These are phyloP conservation scores for Hypomecis punctinalis DNA, from an alignment of 2,888 invertebrate genomes.

Conservation along the genomic window DNA sequence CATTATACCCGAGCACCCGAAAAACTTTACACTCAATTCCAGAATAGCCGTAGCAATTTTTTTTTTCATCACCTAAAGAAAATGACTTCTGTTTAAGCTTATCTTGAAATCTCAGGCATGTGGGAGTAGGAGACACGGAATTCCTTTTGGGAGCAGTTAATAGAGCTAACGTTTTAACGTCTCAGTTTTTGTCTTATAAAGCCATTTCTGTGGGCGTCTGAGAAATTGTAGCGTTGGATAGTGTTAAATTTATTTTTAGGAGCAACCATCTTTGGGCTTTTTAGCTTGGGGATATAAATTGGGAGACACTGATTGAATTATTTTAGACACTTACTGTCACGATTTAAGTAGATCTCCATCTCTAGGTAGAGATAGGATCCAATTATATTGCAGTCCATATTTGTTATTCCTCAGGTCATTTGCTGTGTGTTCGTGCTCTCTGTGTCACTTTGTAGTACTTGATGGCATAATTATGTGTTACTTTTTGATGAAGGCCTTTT, in stretches of 20 bases:
- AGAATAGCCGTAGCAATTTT: no score
- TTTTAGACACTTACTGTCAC: neutral
- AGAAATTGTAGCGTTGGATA: conserved; percentile 4
- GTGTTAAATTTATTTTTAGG: conserved; percentile 1
- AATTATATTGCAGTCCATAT: no score
- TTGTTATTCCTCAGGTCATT: no score
- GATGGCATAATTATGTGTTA: no score
- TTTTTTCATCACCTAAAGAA: no score
- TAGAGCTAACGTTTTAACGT: conserved; percentile 2
- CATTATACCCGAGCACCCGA: no score
- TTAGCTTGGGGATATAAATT: neutral
- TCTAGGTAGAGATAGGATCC: no score
- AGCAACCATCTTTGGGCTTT: neutral
- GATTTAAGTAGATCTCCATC: no score
- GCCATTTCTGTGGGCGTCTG: conserved; percentile 17
- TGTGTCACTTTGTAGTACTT: no score
- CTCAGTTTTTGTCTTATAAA: conserved; percentile 11
- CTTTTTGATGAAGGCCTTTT: no score
- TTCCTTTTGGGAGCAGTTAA: conserved; percentile 16
- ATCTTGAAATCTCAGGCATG: conserved; percentile 24
- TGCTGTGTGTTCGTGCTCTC: no score
- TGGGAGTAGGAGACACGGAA: conserved; percentile 11
- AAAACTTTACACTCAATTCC: no score
- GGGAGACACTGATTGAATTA: neutral
- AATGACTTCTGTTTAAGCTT: conserved; percentile 3